A percentile compares a stretch with the other conserved stretches of the same genome.
These are phyloP conservation scores for Drosophila meridiana DNA, from an alignment of 2,888 invertebrate genomes.

Conservation along the genomic window DNA sequence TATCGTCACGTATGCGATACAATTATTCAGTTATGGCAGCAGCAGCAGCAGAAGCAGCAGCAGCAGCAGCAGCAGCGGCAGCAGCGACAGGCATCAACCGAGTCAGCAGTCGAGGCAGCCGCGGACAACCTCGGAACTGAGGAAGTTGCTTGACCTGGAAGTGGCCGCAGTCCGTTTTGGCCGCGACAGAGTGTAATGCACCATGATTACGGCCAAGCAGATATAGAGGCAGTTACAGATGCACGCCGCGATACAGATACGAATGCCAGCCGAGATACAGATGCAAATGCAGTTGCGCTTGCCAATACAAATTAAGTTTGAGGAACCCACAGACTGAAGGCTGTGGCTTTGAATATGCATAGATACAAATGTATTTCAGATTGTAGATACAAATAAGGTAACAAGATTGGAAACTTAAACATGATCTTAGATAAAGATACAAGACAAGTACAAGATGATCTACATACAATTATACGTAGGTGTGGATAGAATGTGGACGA, in stretches of 20 bases:
- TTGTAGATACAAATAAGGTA: neutral
- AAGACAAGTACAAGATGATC: neutral
- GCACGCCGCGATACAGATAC: neutral
- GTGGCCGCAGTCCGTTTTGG: slow-evolving; percentile 37
- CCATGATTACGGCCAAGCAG: slow-evolving; percentile 29
- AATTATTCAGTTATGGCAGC: slow-evolving; percentile 40
- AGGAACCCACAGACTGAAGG: neutral
- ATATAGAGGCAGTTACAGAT: slow-evolving; percentile 1
- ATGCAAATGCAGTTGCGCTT: neutral
- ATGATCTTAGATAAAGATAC: neutral
- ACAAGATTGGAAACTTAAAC: neutral
- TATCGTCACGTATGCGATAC: slow-evolving; percentile 41
- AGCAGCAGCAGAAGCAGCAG: neutral
- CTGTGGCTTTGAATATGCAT: neutral
- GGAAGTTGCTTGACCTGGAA: slow-evolving; percentile 74
- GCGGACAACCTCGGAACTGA: slow-evolving; percentile 18
- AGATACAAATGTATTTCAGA: neutral
- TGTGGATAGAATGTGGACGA: too few relatives aligned
- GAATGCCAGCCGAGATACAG: neutral
- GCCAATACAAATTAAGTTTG: neutral
- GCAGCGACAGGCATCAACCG: neutral
- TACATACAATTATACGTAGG: neutral
- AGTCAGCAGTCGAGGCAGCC: neutral
- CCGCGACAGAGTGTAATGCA: slow-evolving; percentile 54
- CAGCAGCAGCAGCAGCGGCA: neutral